Evolutionary conservation across 2,113 vertebrate genomes (phyloP).

Genomic region (Fregata magnificens): DNA sequence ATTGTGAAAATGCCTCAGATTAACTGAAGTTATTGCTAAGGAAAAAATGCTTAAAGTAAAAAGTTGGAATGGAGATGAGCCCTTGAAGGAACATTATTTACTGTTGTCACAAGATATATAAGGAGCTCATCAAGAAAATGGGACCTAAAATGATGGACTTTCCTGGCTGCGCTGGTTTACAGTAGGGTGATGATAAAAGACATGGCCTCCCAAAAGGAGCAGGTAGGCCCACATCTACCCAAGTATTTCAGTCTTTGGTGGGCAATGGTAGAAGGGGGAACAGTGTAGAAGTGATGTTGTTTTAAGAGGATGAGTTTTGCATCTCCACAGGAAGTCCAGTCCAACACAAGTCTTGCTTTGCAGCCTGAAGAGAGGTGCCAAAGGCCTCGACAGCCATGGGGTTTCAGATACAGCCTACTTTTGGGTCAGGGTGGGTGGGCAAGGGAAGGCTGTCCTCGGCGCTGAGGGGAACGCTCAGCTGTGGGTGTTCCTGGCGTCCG

Average conservation of each 20-base stretch:
- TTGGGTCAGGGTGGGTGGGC: neutral
- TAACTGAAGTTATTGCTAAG: neutral
- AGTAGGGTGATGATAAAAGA: neutral
- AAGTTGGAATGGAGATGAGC: neutral
- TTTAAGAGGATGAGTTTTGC: neutral
- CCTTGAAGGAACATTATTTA: neutral
- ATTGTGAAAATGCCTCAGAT: neutral
- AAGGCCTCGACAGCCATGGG: accelerated
- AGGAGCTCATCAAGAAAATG: neutral
- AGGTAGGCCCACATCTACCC: neutral
- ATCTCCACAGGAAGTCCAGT: neutral
- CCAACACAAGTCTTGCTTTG: neutral
- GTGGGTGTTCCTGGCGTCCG: neutral
- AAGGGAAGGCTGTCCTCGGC: neutral
- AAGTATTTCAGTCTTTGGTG: neutral
- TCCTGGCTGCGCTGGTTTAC: neutral
- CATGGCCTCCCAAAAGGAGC: neutral
- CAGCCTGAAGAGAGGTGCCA: neutral
- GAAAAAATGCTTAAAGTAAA: neutral
- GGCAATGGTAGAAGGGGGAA: neutral
- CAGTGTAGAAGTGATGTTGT: neutral
- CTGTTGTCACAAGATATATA: neutral
- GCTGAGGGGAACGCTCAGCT: neutral
- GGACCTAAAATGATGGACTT: neutral
- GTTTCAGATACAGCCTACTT: neutral